Evolutionary conservation across 2,888 invertebrate species (phyloP), one percentile per base, ranked within the genome.

Genomic region (Pachliopta kotzebuea): DNA sequence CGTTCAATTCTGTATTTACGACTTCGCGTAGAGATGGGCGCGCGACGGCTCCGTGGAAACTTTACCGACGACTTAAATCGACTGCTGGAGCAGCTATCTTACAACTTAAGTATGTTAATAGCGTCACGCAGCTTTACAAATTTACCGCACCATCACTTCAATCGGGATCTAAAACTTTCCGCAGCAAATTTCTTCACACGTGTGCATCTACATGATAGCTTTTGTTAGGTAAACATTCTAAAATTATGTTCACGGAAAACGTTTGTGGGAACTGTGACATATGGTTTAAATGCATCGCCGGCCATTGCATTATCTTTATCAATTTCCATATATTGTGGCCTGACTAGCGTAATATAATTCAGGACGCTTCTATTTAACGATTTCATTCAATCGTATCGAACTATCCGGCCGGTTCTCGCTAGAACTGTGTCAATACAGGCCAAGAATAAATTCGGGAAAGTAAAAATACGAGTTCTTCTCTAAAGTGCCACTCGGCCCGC

Each of bases 351-450:
- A 37, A 37, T 37, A 14, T 37, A 11, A 37, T 37, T 14, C 37
- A 37, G 9, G 31, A 31, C 37, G 20, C 31, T 18, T 56, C 21
- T 52, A 37, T 50, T 23, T 24, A 45, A 62, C 62, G n/a, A 18
- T 63, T 54, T 49, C 54, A 21, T 65, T 65, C 56, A 53, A 57
- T 56, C 56, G 60, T 50, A 45, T 66, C 59, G 63, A 63, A 58
- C 60, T 62, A 63, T 60, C 14, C 66, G 49, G 61, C 66, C 62
- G 55, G 59, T 57, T 83, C 76, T 62, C 68, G 58, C 70, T 70
- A 70, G 73, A 76, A 74, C 71, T 72, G 72, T 76, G 74, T 77
- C 77, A 76, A 74, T 74, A 73, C 72, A 72, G 70, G 69, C 72
- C 69, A 56, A 74, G 72, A 76, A 77, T 76, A 78, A 74, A 76